Conservation (phyloP, 2,888 invertebrate species). For the Ashinkailepas kermadecensis region DNA sequence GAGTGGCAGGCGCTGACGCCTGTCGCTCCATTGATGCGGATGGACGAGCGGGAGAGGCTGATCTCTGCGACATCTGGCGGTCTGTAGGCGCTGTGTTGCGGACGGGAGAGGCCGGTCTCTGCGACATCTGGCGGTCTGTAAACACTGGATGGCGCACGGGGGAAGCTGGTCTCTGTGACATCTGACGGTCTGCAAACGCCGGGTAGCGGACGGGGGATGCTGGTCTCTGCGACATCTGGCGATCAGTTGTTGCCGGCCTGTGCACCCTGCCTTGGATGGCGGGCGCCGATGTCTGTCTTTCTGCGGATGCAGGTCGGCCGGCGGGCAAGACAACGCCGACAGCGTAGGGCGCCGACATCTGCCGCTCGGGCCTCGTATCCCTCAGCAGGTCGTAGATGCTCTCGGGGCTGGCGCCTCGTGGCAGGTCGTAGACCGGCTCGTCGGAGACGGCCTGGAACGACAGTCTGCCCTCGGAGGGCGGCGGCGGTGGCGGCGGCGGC, state of each 20-base stretch:
- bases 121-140: no score
- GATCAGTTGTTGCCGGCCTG: no score
- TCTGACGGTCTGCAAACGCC: background rate
- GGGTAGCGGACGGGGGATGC: no score
- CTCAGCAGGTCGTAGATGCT: background rate
- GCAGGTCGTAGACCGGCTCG: constrained; percentile 10
- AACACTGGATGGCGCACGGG: background rate
- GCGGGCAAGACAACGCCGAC: no score
- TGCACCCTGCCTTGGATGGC: no score
- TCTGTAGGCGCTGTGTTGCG: no score
- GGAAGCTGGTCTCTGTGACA: background rate
- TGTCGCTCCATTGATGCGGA: background rate
- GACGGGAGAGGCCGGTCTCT: no score
- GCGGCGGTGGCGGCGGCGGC: background rate
- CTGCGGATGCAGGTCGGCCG: no score
- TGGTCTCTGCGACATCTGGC: no score
- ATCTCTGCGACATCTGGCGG: background rate
- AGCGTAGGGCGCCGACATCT: background rate
- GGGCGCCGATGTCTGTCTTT: no score
- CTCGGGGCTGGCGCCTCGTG: background rate
- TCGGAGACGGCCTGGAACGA: background rate
- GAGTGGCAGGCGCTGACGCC: background rate
- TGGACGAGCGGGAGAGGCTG: background rate
- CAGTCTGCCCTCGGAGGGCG: background rate
- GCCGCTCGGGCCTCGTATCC: background rate